These are phyloP conservation scores for Toxonevra muliebris DNA, from an alignment of 2,888 invertebrate species.

Conservation along the genomic window DNA sequence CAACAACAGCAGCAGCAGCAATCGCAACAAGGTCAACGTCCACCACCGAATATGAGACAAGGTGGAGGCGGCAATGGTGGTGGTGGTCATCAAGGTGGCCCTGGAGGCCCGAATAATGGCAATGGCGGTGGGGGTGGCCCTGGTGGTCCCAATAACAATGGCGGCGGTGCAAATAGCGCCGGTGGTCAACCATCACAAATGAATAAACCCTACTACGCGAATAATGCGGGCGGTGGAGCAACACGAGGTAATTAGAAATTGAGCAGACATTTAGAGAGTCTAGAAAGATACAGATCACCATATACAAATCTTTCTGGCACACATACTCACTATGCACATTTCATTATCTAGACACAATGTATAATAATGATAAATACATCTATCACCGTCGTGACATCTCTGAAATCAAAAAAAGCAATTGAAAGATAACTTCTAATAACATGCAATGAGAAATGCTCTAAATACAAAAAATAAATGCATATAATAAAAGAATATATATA, in stretches of 20 bases:
- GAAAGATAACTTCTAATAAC: no score
- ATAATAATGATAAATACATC: no score
- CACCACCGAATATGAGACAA: slow-evolving; percentile 53
- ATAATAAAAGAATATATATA: no score
- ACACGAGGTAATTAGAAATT: slow-evolving; percentile 55
- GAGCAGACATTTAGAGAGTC: slow-evolving; percentile 37
- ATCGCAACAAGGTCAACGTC: slow-evolving; percentile 50
- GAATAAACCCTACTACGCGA: slow-evolving; percentile 62
- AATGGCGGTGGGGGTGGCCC: slow-evolving; percentile 46
- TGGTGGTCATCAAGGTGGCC: slow-evolving; percentile 35
- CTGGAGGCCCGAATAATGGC: slow-evolving; percentile 41
- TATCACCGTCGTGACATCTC: no score
- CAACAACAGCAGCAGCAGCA: slow-evolving; percentile 53
- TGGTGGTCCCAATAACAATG: slow-evolving; percentile 50
- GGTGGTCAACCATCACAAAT: slow-evolving; percentile 50
- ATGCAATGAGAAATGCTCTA: no score
- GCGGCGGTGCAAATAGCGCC: slow-evolving; percentile 42
- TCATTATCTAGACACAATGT: no score
- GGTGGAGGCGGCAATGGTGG: slow-evolving; percentile 43
- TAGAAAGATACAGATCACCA: slow-evolving; percentile 35
- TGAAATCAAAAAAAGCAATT: no score
- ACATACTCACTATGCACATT: not conserved
- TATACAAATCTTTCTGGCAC: not conserved
- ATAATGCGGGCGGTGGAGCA: slow-evolving; percentile 49
- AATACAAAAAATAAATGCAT: no score